These are phyloP conservation scores for Drosophila melanica DNA, from an alignment of 1,140 invertebrate species.

Conservation along the genomic window DNA sequence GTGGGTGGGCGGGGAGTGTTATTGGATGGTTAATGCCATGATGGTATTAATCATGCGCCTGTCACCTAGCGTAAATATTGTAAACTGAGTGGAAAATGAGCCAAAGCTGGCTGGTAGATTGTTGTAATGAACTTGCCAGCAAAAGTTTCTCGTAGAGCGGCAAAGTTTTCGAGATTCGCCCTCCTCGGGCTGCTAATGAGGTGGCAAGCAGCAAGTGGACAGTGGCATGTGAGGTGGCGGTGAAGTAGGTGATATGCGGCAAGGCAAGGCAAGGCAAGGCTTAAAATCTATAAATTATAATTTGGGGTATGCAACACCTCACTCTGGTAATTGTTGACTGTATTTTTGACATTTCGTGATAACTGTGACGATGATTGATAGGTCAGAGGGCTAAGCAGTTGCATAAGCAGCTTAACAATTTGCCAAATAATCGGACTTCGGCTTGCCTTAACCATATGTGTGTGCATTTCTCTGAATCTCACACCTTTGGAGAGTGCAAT, in stretches of 20 bases:
- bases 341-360: conserved; percentile 45
- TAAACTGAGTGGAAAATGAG: conserved; percentile 72
- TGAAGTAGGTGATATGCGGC: conserved; percentile 1
- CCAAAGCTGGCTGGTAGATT: conserved; percentile 42
- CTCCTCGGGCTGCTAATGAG: conserved; percentile 3
- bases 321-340: conserved; percentile 23
- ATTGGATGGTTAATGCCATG: conserved; percentile 57
- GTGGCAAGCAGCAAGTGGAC: conserved; percentile 49
- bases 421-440: conserved; percentile 63
- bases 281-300: conserved; percentile 47
- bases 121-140: conserved; percentile 66
- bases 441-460: conserved; percentile 6
- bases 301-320: conserved; percentile 19
- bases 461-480: conserved; percentile 15
- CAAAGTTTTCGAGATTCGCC: conserved; percentile 54
- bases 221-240: conserved; percentile 35
- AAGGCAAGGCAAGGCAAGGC: not conserved
- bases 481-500: conserved; percentile 45
- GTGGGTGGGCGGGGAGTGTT: not conserved
- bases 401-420: conserved; percentile 54
- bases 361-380: conserved; percentile 45
- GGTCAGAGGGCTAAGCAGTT: not conserved
- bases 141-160: conserved; percentile 61
- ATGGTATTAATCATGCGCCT: conserved; percentile 74
- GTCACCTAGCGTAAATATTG: conserved; percentile 78